Base-by-base conservation (phyloP, 1,140 invertebrate species). In the Cydia fagiglandana region DNA sequence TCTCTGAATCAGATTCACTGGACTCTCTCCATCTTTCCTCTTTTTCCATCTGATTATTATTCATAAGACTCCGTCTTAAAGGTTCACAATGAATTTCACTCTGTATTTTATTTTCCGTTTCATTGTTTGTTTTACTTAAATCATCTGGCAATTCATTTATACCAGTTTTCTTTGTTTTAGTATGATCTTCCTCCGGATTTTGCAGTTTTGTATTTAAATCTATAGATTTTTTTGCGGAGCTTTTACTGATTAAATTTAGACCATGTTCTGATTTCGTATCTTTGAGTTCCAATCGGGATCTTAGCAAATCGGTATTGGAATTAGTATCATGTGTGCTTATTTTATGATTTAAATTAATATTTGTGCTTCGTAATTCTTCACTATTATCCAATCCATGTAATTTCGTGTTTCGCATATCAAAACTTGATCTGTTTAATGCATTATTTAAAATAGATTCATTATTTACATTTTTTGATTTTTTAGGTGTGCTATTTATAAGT, bases 401-500 rank as follows among this genome's bases (percentile, higher is more conserved):
- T 38, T 68, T 68, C 13, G 53, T 73, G 5, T 73, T 64, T 74
- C 73, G 7, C n/a, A 17, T 17, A 56, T 5, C 47, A 4, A 56
- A 15, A 56, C 20, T 24, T 24, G 56, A 24, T 24, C 24, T 53
- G 38, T 50, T 73, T 73, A 7, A 17, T 73, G 56, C 12, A 5
- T 53, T 38, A 38, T 66, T 75, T 17, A 24, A 6, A 70, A 38
- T 64, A 24, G 38, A 73, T 20, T 75, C 34, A 13, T 30, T 53
- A 73, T 79, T 66, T 24, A 66, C 38, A 28, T 78, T 78, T 74
- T 81, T 86, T n/a, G 41, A 68, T 4, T 38, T 68, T 68, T 38
- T 70, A 70, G 66, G 34, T 5, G 83, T 80, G 4, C 84, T 81
- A 75, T 83, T 86, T 38, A 85, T 86, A n/a, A 91, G 76, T 50